Base-by-base conservation (phyloP, 2,888 invertebrate genomes). In the Desoria tigrina region DNA sequence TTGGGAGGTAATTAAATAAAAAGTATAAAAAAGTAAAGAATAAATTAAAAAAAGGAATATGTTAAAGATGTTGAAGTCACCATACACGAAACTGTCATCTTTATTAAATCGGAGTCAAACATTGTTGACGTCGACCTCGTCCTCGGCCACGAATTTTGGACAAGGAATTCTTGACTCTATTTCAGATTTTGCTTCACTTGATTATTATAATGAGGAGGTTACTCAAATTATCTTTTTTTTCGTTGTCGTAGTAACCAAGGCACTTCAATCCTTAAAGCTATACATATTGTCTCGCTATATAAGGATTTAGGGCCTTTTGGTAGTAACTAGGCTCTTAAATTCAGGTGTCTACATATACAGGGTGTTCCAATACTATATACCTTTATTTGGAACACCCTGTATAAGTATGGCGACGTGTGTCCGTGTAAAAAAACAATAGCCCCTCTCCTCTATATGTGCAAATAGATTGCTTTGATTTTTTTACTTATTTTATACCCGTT, bases 61-160 rank as follows among this genome's bases (percentile, higher is more conserved):
- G 32, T 32, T 32, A 32, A 86, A 94, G 93, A 90, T 92, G 85
- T 89, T 94, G 88, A 94, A 93, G 90, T 92, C 93, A 83, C 93
- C 93, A 81, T 93, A 92, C 86, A 90, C 90, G 86, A 93, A 93
- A 88, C 90, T 93, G 87, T 92, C 92, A 89, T 91, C 88, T 86
- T 91, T 93, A 85, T 89, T 93, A 87, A 92, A 18, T 26, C 51
- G 92, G 90, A 92, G 90, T 84, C 90, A 90, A 84, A 77, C 77
- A 57, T 73, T 75, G 53, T 74, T 76, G 65, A 75, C 77, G 4
- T 51, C 73, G 73, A 64, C 74, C 66, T 45, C 64, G 54, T 23
- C 39, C 4, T 23, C 42, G 4, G 39, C 57, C 9, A 42, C 42
- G 14, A 42, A 23, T 21, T 39, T 32, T 54, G 24, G 63, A 55